phyloP scores from a whole-genome alignment of 2,888 invertebrate genomes.

The Cheiracanthium punctorium region DNA sequence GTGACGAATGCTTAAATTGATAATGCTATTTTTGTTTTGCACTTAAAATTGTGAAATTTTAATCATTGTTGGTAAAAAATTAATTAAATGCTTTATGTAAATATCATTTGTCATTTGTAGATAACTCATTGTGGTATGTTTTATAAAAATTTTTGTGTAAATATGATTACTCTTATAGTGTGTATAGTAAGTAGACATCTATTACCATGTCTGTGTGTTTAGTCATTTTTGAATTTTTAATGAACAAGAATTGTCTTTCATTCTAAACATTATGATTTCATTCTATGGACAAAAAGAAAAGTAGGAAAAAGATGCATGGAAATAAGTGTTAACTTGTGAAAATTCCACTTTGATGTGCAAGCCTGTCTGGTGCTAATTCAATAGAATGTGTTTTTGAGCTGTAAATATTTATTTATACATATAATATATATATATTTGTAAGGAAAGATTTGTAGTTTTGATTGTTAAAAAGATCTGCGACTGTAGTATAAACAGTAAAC shows the following conservation, averaged over 20 bases:
- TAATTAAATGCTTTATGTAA: neutral
- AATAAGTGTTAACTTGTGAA: conserved; percentile 42
- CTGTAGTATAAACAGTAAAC: conserved; percentile 46
- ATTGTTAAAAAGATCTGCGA: conserved; percentile 44
- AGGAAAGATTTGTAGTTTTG: conserved; percentile 67
- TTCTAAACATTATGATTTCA: conserved; percentile 38
- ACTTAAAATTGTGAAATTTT: too few species aligned
- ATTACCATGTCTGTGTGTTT: conserved; percentile 7
- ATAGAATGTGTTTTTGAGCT: conserved; percentile 55
- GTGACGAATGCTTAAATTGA: too few species aligned
- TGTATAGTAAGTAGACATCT: conserved; percentile 7
- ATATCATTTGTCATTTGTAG: neutral
- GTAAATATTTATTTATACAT: conserved; percentile 67
- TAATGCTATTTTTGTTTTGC: too few species aligned
- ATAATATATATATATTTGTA: conserved; percentile 64
- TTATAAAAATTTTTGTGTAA: neutral
- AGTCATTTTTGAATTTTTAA: neutral
- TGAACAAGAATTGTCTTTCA: conserved; percentile 38
- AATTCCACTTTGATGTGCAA: conserved; percentile 47
- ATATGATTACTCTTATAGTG: neutral
- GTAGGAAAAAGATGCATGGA: conserved; percentile 7
- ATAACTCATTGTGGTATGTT: conserved; percentile 5
- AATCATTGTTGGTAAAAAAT: too few species aligned
- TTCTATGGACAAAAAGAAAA: neutral
- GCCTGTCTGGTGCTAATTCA: conserved; percentile 66